Base-by-base conservation (phyloP, 2,797 vertebrate species). In the Leptatherina wallacei region DNA sequence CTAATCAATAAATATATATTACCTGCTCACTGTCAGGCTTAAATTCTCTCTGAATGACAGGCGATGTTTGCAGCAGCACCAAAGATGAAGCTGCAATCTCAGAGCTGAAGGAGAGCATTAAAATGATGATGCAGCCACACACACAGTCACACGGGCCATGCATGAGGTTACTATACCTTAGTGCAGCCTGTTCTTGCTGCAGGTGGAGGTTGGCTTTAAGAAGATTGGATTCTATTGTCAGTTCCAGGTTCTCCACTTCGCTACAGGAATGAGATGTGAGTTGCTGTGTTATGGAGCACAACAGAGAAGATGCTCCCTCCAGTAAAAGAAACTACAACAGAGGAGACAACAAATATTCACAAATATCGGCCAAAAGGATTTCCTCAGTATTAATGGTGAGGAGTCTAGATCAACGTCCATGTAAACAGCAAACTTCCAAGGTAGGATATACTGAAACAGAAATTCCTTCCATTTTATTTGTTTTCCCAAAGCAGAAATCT, bases 41-140 rank as follows among this genome's bases (percentile, higher is more conserved):
- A 24, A 42, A 63, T 49, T 64, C 62, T 69, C 63, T 76, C 2
- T 73, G 75, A 67, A 95, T 93, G 69, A 94, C 69, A 77, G 93
- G 88, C 62, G 94, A 95, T 2, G 95, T 94, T 84, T 96, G 95
- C 61, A 99, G 92, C 74, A 97, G 91, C 77, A 61, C 89, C 85
- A 98, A 87, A 40, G 95, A 91, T 73, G 96, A 96, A 73, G 93
- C 93, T 68, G 95, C 93, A 75, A 92, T 91, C 57, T 96, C 92
- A 81, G 93, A 88, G 84, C 98, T 99, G 77, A 69, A 81, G 29
- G 10, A 63, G 18, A 33, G 61, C 8, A 47, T 59, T 22, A 32
- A 73, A 69, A 79, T 27, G 16, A 10, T 76, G 24, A 35, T 5
- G 2, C 36, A 58, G 52, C 24, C 24, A 20, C 24, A 32, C 3